phyloP scores from a whole-genome alignment of 2,888 invertebrate genomes.

The Nomada goodeniana region DNA sequence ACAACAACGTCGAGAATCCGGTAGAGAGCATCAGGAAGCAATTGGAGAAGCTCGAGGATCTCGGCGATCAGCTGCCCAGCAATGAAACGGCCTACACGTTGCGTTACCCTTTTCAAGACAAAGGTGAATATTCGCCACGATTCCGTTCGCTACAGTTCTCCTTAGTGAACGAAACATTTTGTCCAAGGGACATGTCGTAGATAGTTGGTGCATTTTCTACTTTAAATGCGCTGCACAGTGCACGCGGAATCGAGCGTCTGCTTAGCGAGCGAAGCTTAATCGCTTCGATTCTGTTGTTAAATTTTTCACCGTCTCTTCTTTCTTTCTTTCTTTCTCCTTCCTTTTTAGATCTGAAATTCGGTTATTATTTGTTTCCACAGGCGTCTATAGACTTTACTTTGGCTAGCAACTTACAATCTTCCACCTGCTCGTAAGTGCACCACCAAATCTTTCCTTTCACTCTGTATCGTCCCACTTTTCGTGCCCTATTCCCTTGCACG shows the following conservation, averaged over 20 bases:
- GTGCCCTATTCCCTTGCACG: slow-evolving; percentile 42
- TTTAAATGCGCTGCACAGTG: not conserved
- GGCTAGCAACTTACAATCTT: slow-evolving; percentile 63
- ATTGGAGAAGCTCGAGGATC: slow-evolving; percentile 91
- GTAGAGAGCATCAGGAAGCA: slow-evolving; percentile 92
- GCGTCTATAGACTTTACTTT: slow-evolving; percentile 71
- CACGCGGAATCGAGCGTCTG: too few species aligned
- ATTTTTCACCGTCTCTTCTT: not conserved
- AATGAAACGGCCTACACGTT: slow-evolving; percentile 91
- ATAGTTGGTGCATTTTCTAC: not conserved
- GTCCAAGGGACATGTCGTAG: too few species aligned
- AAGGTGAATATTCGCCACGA: slow-evolving; percentile 84
- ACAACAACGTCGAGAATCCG: slow-evolving; percentile 84
- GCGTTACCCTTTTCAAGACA: slow-evolving; percentile 92
- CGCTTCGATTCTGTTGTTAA: slow-evolving; percentile 13
- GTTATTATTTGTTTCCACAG: slow-evolving; percentile 58
- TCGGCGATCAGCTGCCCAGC: slow-evolving; percentile 92
- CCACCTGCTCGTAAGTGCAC: slow-evolving; percentile 65
- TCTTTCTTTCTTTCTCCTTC: not conserved
- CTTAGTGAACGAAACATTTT: too few species aligned
- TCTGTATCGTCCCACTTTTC: not conserved
- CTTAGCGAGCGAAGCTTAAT: too few species aligned
- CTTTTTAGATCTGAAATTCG: slow-evolving; percentile 2
- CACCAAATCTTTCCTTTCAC: slow-evolving; percentile 35
- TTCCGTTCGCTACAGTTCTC: not conserved